Base-by-base conservation (phyloP, 2,113 vertebrate genomes). In the Galemys pyrenaicus region DNA sequence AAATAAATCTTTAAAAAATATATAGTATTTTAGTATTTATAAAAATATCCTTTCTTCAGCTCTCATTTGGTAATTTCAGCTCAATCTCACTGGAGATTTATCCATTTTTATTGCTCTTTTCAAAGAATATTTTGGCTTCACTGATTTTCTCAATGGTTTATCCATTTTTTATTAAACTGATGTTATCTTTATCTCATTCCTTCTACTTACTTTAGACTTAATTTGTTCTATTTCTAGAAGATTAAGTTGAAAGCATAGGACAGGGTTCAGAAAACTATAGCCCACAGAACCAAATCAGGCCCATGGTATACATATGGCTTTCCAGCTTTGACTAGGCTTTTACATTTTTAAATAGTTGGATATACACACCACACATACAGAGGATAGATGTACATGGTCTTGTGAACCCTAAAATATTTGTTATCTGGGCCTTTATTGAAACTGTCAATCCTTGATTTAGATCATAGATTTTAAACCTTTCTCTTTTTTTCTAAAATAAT, bases 161-260 rank as follows among this genome's bases (percentile, higher is more conserved):
- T 71, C 84, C 64, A 86, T 80, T 83, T 95, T 86, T 92, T 44
- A 84, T 64, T 81, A 91, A 80, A 37, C 32, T 64, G 30, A 94
- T 20, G 15, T 73, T 87, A 80, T 26, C 37, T 83, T 84, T 87
- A 73, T 26, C 44, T 79, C 20, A 28, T 91, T 82, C 56, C 28
- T 74, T 91, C 83, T 79, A 65, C n/a, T 74, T 84, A 35, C 39
- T 90, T 92, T 89, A 84, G 26, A 20, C 58, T 89, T 82, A 65
- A 90, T 65, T 51, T 94, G 32, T 87, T 81, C 39, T 75, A 70
- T 73, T 54, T 46, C 56, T 67, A 82, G 67, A 96, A 92, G 41
- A 35, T 94, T 85, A 87, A 92, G 19, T 85, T 68, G 56, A 19
- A 93, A 87, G 16, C n/a, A 87, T 4, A 87, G 26, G 54, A 74